These are phyloP conservation scores for Pomatorhinus ruficollis DNA, from an alignment of 2,113 vertebrate species.

Conservation along the genomic window DNA sequence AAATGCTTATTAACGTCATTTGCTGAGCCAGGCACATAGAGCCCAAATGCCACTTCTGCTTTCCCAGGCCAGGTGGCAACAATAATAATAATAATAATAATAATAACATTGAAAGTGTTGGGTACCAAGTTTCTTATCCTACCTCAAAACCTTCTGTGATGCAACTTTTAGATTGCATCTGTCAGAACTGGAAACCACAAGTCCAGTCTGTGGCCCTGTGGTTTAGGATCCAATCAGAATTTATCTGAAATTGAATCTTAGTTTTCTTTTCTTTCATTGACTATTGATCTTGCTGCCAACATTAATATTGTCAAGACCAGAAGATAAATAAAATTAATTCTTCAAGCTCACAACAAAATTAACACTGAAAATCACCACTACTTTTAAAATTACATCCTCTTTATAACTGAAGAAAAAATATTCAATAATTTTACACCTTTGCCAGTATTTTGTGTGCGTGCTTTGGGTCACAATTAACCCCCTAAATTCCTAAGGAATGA, in stretches of 20 bases:
- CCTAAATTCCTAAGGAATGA: not conserved
- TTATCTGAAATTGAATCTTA: not conserved
- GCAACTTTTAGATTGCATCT: not conserved
- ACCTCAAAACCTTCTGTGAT: not conserved
- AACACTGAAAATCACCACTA: not conserved
- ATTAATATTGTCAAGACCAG: not conserved
- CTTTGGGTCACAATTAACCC: not conserved
- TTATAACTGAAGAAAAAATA: not conserved
- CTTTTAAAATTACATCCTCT: not conserved
- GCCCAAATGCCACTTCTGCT: constrained; percentile 32
- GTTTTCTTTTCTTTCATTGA: not conserved
- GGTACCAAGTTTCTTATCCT: not conserved
- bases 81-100: not conserved
- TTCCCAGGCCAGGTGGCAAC: not conserved
- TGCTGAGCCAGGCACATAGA: not conserved
- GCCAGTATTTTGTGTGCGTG: rapidly evolving
- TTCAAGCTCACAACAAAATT: not conserved
- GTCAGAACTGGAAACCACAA: not conserved
- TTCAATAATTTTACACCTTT: not conserved
- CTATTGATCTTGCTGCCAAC: not conserved
- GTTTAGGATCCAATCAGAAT: not conserved
- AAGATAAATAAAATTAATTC: not conserved
- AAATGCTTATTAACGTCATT: constrained; percentile 58
- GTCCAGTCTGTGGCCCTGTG: not conserved
- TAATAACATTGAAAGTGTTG: not conserved